phyloP scores from a whole-genome alignment of 2,888 invertebrate species.

The Thera britannica region DNA sequence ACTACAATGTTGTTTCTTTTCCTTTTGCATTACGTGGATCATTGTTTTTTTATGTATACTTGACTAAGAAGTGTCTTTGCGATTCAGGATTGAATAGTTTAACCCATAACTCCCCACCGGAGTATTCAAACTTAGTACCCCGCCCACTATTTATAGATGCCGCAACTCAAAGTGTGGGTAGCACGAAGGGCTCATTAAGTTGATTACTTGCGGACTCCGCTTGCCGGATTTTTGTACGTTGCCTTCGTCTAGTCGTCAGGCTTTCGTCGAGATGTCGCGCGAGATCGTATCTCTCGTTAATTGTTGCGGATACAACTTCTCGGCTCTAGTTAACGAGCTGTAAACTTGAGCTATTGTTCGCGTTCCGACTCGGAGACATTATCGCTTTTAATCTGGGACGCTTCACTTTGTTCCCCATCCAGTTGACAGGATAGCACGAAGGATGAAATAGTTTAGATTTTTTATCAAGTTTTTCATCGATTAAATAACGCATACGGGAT shows the following conservation, averaged over 20 bases:
- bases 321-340: slow-evolving; percentile 70
- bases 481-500: neutral
- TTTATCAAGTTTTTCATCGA: slow-evolving; percentile 5
- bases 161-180: slow-evolving; percentile 36
- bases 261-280: slow-evolving; percentile 43
- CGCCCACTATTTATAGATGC: slow-evolving; percentile 20
- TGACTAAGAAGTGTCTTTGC: neutral
- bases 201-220: slow-evolving; percentile 45
- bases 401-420: slow-evolving; percentile 27
- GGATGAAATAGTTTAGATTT: slow-evolving; percentile 15
- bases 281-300: slow-evolving; percentile 70
- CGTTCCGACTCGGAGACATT: slow-evolving; percentile 40
- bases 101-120: slow-evolving; percentile 1
- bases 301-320: slow-evolving; percentile 64
- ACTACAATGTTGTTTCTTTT: neutral
- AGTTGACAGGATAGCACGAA: slow-evolving; percentile 11
- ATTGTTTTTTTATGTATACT: neutral
- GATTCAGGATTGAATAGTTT: neutral
- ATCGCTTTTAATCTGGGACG: slow-evolving; percentile 33
- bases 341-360: slow-evolving; percentile 69
- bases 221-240: slow-evolving; percentile 51
- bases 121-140: slow-evolving; percentile 10
- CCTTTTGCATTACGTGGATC: neutral
- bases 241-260: slow-evolving; percentile 54
- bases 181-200: slow-evolving; percentile 50